Base-by-base conservation (phyloP, 1,140 invertebrate genomes). In the Dendroctonus valens region DNA sequence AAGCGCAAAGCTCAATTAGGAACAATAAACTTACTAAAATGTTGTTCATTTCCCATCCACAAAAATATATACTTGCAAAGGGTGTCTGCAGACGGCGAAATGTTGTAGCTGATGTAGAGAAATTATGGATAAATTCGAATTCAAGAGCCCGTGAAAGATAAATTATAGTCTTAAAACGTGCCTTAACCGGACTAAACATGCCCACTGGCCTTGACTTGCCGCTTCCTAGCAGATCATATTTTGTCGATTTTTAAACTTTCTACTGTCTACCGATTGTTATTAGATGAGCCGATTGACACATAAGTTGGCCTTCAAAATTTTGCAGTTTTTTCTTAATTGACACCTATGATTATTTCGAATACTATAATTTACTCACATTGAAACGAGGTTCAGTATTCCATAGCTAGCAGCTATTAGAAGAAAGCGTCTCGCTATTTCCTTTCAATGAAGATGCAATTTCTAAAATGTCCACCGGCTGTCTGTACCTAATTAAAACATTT, bases 191-290 rank as follows among this genome's bases (percentile, higher is more conserved):
- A 51, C 49, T 51, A 51, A 11, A n/a, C 14, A 51, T 61, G 54
- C 51, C 61, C 49, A 63, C 41, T 53, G 64, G 58, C 64, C 64
- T 66, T 67, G 60, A 63, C 53, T 63, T 50, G 41, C 44, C 12
- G 26, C 57, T 50, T 52, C 60, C 57, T 63, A 59, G 41, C 57
- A 52, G 59, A 69, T 57, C 49, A 54, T 65, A 65, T 69, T 69
- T 69, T 69, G 61, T 64, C 46, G 59, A 53, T 59, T 55, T 62
- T 66, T 66, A 53, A 60, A 69, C 63, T 66, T 69, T 66, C 63
- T 69, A 66, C 64, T 63, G 57, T 65, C 67, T 69, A 59, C 50
- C 54, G 48, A 52, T 58, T 57, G 49, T 62, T 54, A 48, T 52
- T 61, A 55, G 48, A 61, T 59, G 58, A 55, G 46, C 14, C 53